Evolutionary conservation across 2,113 vertebrate genomes (phyloP), one percentile per base, ranked within the genome.

Genomic region (Rhinoderma darwinii): DNA sequence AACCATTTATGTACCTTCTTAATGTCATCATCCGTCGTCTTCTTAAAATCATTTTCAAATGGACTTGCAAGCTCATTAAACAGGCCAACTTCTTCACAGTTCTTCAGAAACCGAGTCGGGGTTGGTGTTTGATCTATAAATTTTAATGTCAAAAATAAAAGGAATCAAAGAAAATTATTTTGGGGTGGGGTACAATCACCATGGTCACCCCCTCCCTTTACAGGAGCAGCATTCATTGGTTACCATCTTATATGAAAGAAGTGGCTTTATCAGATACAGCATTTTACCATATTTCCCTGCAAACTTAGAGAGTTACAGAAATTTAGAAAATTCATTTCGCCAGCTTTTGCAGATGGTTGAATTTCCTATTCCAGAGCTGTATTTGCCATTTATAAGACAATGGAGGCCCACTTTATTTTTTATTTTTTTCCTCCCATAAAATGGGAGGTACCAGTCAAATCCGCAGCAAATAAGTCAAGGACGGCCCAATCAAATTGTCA

Each of bases 11-110:
- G 30, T 94, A 99, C 98, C 96, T 99, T 99, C 93, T 99, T 99
- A 92, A 97, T 95, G 92, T 99, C 98, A 89, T 99, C 97, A 93
- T 99, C 98, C 20, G 96, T 93, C 72, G 94, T 96, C 91, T 98
- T 99, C 96, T 99, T 99, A 94, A 99, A 99, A 92, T 99, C 98
- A 93, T 98, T 97, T 93, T 99, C 98, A 90, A 99, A 99, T 30
- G 98, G 97, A 96, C 98, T 99, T 84, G 97, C 95, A 73, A 99
- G 94, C 89, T 99, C 98, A 92, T 99, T 99, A 91, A 99, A 99
- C 90, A 99, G 96, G 88, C 97, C 98, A 3, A 99, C 98, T 95
- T 99, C 98, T 94, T 99, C 97, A 91, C 98, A 99, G 94, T 99
- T 99, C 94, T 99, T 99, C 90, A 99, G 90, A 92, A 99, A 99